These are phyloP conservation scores for Cirrhinus molitorella DNA, from an alignment of 2,797 vertebrate genomes.

Conservation along the genomic window DNA sequence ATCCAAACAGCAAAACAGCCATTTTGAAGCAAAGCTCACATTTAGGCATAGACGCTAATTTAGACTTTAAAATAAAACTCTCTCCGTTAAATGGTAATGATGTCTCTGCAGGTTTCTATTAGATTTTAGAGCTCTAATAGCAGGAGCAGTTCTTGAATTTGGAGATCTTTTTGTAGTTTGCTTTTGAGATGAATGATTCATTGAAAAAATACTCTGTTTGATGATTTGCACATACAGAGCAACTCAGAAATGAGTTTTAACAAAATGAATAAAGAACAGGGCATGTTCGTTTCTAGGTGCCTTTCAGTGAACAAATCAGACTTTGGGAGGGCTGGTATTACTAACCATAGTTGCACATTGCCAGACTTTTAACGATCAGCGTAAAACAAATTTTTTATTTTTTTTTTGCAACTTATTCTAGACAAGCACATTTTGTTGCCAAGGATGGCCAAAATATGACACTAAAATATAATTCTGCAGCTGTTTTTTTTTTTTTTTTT, in stretches of 20 bases:
- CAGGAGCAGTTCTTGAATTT: background rate
- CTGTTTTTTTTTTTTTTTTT: background rate
- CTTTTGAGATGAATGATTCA: conserved; percentile 55
- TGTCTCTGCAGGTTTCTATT: conserved; percentile 45
- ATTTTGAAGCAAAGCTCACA: background rate
- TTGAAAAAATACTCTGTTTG: conserved; percentile 11
- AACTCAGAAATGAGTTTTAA: conserved; percentile 8
- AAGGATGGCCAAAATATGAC: background rate
- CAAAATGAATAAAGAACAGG: conserved; percentile 18
- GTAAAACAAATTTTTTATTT: too few species aligned
- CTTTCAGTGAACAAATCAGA: background rate
- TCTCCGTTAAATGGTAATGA: conserved; percentile 15
- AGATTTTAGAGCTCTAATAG: conserved; percentile 2
- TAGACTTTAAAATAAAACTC: conserved; percentile 7
- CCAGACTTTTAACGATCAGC: background rate
- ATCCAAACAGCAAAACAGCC: background rate
- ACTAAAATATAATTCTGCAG: background rate
- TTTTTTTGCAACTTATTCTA: background rate
- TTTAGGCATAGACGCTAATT: background rate
- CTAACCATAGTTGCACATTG: background rate
- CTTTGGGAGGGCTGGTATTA: background rate
- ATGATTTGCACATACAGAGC: conserved; percentile 12
- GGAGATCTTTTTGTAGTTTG: background rate
- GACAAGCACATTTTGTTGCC: background rate
- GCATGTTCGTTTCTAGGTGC: background rate